Conservation (phyloP, 2,888 invertebrate genomes). For the Lithophane leautieri region DNA sequence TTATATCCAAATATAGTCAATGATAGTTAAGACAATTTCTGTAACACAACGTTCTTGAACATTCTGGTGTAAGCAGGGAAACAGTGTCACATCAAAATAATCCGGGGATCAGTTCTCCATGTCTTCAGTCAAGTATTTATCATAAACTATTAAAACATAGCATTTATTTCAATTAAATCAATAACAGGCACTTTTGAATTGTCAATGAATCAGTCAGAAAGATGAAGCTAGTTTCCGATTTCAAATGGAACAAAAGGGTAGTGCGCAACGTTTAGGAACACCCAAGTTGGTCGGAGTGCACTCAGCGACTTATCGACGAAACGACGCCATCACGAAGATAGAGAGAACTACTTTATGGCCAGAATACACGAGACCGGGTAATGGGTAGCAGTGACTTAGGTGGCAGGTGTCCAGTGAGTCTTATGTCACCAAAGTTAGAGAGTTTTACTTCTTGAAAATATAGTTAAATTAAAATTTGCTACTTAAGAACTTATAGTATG, state of each 20-base stretch:
- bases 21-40: not conserved
- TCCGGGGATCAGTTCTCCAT: not conserved
- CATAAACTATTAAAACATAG: not conserved
- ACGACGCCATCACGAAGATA: constrained; percentile 40
- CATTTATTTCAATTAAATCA: not conserved
- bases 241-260: constrained; percentile 3
- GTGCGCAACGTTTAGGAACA: constrained; percentile 11
- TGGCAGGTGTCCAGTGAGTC: constrained; percentile 4
- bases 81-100: not conserved
- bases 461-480: not conserved
- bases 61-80: not conserved
- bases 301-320: constrained; percentile 41
- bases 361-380: constrained; percentile 33
- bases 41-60: not conserved
- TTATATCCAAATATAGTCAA: not conserved
- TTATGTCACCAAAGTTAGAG: not conserved
- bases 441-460: not conserved
- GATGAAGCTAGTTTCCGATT: not conserved
- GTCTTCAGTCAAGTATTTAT: not conserved
- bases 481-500: not conserved
- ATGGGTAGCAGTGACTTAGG: constrained; percentile 19
- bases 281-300: constrained; percentile 30
- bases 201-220: not conserved
- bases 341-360: constrained; percentile 31
- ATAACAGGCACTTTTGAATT: not conserved